Base-by-base conservation (phyloP, 2,113 vertebrate genomes). In the Tor tambroides region DNA sequence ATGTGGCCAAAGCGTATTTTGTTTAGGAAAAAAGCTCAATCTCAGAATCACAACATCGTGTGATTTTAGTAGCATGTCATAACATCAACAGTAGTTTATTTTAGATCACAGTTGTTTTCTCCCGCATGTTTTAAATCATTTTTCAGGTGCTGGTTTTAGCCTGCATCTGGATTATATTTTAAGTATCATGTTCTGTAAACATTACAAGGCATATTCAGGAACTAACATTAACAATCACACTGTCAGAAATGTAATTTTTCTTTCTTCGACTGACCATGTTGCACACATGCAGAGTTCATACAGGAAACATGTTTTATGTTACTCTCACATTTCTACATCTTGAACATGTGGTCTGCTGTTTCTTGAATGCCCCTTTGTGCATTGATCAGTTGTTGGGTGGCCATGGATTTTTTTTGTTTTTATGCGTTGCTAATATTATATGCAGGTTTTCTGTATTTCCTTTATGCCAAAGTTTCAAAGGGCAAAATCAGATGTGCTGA, bases 281-380 rank as follows among this genome's bases (percentile, higher is more conserved):
- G 35, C 35, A 5, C 4, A 41, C 7, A 7, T 41, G 38, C 38
- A 41, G 38, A 6, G 10, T 41, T 32, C 76, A 54, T 49, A 28
- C 21, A 87, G 86, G 86, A 84, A 84, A 56, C 35, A n/a, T 61
- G 72, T 59, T 85, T 85, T 67, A 51, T 78, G 43, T 38, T 6
- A 38, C 1, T 38, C 1, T 38, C 5, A 6, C 5, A 4, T 38
- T 38, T 5, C 4, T 5, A 41, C 5, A 38, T 6, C 38, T 38
- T 38, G 30, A 54, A 56, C 38, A 41, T 41, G 6, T 41, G 38
- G 38, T 41, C 38, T 41, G 38, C 38, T 41, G 38, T 41, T 41
- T 41, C 38, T 41, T 41, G 38, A 41, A 41, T 7, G 7, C 41
- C 41, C 41, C 41, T 43, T 43, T 43, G 41, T 43, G 41, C 41